Conservation (phyloP, 2,113 vertebrate genomes). For the Potamarius usumacintae region DNA sequence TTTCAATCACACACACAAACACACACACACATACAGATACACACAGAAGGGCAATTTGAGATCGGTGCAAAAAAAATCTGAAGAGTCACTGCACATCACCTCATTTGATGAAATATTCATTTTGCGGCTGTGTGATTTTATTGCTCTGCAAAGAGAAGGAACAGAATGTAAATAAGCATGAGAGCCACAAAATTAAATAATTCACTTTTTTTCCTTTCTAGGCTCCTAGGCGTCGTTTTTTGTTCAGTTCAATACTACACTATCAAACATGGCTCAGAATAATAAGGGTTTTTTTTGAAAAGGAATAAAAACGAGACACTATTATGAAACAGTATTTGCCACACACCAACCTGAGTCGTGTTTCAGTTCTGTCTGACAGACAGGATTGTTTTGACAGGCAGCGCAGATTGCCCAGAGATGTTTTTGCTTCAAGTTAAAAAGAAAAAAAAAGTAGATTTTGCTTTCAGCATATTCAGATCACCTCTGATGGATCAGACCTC, state of each 20-base stretch:
- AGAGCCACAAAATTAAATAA: constrained; percentile 15
- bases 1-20: neutral
- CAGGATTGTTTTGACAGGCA: constrained; percentile 5
- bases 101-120: constrained; percentile 45
- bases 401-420: neutral
- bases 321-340: neutral
- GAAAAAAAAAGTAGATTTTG: neutral
- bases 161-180: constrained; percentile 32
- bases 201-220: neutral
- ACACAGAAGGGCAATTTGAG: neutral
- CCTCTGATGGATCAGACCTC: neutral
- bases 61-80: neutral
- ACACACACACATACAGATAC: neutral
- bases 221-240: neutral
- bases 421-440: neutral
- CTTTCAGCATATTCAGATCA: neutral
- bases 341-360: neutral
- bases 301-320: neutral
- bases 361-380: neutral
- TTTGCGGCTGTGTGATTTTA: constrained; percentile 31
- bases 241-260: neutral
- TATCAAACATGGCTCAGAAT: neutral
- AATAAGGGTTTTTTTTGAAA: neutral
- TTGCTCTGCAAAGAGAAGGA: constrained; percentile 28
- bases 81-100: neutral